These are phyloP conservation scores for Larimichthys polyactis DNA, from an alignment of 2,113 vertebrate genomes.

Conservation along the genomic window DNA sequence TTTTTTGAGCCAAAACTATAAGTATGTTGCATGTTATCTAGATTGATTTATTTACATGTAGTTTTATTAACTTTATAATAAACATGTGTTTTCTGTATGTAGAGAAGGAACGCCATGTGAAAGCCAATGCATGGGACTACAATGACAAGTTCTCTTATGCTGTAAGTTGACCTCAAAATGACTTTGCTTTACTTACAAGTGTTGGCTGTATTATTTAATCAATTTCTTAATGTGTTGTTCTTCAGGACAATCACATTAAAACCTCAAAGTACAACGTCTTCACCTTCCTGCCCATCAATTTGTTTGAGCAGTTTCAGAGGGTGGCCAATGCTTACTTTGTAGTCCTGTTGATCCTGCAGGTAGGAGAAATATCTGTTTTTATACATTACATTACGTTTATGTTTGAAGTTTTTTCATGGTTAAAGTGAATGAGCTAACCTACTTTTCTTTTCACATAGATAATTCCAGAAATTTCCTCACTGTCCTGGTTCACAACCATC, in stretches of 20 bases:
- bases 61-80: not conserved
- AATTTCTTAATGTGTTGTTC: not conserved
- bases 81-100: not conserved
- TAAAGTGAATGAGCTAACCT: not conserved
- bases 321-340: conserved; percentile 96
- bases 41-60: not conserved
- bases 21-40: too few species aligned
- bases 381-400: too few species aligned
- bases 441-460: conserved; percentile 78
- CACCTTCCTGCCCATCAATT: conserved; percentile 95
- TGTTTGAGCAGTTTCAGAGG: conserved; percentile 96
- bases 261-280: conserved; percentile 95
- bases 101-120: conserved; percentile 90
- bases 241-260: conserved; percentile 85
- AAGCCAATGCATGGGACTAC: conserved; percentile 88
- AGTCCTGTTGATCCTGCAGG: conserved; percentile 94
- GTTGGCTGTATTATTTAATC: not conserved
- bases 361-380: conserved; percentile 45
- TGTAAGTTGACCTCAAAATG: conserved; percentile 80
- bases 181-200: not conserved
- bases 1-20: too few species aligned
- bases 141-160: conserved; percentile 90
- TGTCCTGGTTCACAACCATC: conserved; percentile 97
- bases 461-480: conserved; percentile 93
- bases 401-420: not conserved